These are phyloP conservation scores for Erpobdella octoculata DNA, from an alignment of 2,888 invertebrate species.

Conservation along the genomic window DNA sequence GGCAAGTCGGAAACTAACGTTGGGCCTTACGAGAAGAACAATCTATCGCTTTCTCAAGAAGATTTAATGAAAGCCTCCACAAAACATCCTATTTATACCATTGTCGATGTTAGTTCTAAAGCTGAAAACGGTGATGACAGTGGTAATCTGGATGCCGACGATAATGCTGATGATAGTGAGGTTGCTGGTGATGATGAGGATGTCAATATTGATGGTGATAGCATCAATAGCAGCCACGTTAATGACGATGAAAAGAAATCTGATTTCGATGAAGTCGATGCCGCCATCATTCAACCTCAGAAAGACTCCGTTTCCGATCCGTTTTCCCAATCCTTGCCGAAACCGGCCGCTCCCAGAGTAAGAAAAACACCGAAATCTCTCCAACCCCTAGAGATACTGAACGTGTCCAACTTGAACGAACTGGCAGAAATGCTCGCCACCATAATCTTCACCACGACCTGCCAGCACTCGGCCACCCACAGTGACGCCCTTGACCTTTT, in stretches of 20 bases:
- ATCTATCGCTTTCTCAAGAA: too few relatives aligned
- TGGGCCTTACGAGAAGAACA: background rate
- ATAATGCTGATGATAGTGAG: background rate
- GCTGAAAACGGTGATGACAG: background rate
- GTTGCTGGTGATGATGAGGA: background rate
- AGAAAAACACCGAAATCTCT: background rate
- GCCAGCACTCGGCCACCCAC: slow-evolving; percentile 34
- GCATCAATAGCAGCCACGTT: background rate
- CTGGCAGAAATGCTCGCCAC: slow-evolving; percentile 26
- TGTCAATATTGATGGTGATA: slow-evolving; percentile 5
- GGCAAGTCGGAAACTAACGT: background rate
- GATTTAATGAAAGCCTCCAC: too few relatives aligned
- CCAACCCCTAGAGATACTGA: slow-evolving; percentile 21
- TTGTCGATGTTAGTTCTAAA: background rate
- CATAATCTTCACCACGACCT: slow-evolving; percentile 35
- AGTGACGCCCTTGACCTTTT: slow-evolving; percentile 37
- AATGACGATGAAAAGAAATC: background rate
- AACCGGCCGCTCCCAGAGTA: background rate
- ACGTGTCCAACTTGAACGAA: background rate
- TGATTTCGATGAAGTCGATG: too few relatives aligned
- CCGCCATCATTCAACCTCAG: too few relatives aligned
- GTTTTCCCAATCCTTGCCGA: background rate
- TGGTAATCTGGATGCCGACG: background rate
- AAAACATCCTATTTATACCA: background rate
- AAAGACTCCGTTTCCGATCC: background rate